These are phyloP conservation scores for Budorcas taxicolor DNA, from an alignment of 2,113 vertebrate species.

Conservation along the genomic window DNA sequence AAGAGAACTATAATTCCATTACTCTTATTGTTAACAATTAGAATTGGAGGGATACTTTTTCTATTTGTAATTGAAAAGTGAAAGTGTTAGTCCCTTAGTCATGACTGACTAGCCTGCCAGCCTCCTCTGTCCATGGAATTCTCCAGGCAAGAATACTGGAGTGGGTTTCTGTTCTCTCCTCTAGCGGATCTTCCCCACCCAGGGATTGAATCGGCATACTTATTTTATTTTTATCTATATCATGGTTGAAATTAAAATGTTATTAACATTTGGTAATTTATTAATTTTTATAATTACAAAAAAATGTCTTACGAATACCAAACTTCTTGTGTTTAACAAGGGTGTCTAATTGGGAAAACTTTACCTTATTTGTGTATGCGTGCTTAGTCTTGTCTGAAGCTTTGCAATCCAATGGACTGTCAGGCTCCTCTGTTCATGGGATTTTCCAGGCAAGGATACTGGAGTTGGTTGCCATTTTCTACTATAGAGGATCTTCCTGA, in stretches of 20 bases:
- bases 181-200: background rate
- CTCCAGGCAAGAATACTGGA: background rate
- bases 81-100: background rate
- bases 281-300: background rate
- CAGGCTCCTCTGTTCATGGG: background rate
- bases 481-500: background rate
- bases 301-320: background rate
- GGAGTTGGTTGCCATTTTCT: background rate
- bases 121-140: background rate
- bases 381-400: background rate
- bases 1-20: background rate
- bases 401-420: background rate
- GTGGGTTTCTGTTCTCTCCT: background rate
- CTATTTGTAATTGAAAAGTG: background rate
- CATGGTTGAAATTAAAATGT: background rate
- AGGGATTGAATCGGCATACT: accelerated
- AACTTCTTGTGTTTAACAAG: background rate
- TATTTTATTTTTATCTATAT: background rate
- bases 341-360: background rate
- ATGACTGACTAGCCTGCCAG: background rate
- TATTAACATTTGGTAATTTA: background rate
- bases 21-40: background rate
- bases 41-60: background rate
- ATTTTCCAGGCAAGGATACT: background rate
- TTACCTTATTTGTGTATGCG: background rate